phyloP scores from a whole-genome alignment of 2,113 vertebrate species.

The Cyphomyrus plagiostoma region DNA sequence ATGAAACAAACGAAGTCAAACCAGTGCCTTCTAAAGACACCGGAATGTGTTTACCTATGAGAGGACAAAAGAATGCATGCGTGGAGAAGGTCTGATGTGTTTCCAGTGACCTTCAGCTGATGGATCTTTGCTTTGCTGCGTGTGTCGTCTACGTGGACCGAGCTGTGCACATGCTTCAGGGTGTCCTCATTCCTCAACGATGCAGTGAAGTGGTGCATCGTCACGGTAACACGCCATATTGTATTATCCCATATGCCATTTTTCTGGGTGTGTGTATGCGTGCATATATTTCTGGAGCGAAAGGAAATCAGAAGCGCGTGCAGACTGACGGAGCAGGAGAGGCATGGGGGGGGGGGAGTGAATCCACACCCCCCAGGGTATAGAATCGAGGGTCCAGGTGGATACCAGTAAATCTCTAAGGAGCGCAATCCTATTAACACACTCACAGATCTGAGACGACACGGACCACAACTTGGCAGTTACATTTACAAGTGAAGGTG shows the following conservation, averaged over 20 bases:
- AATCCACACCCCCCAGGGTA: constrained; percentile 12
- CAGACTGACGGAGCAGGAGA: background rate
- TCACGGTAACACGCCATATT: background rate
- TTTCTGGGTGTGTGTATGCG: constrained; percentile 2
- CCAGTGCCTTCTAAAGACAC: background rate
- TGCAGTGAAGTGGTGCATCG: background rate
- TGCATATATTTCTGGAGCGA: background rate
- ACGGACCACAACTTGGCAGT: constrained; percentile 14
- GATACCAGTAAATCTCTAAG: constrained; percentile 35
- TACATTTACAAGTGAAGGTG: constrained; percentile 36
- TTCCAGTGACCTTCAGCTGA: background rate
- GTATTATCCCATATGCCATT: background rate
- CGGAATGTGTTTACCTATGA: background rate
- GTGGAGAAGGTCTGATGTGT: background rate
- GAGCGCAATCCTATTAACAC: constrained; percentile 42
- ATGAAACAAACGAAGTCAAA: background rate
- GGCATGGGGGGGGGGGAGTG: background rate
- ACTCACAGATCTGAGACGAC: constrained; percentile 42
- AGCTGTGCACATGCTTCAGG: background rate
- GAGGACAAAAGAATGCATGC: background rate
- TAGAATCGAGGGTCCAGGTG: constrained; percentile 18
- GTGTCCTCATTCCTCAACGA: background rate
- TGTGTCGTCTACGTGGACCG: background rate
- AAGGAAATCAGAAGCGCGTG: background rate
- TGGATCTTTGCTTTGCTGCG: background rate